Conservation (phyloP, 2,797 vertebrate species). For the Rhabdophis nuchalis region DNA sequence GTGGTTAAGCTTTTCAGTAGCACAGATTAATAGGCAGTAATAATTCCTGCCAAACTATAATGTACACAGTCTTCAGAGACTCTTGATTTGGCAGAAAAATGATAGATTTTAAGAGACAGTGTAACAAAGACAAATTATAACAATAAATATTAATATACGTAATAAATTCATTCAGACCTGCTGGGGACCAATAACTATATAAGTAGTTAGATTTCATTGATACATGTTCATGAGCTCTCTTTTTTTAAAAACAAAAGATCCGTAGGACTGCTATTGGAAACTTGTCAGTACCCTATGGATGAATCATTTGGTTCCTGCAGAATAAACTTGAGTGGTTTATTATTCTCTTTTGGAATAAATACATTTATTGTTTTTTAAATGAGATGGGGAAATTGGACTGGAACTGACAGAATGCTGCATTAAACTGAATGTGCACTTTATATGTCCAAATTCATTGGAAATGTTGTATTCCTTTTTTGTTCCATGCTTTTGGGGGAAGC, state of each 20-base stretch:
- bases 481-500: neutral
- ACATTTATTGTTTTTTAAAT: neutral
- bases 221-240: neutral
- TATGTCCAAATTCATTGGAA: neutral
- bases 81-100: neutral
- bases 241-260: neutral
- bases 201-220: neutral
- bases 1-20: neutral
- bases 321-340: neutral
- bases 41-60: neutral
- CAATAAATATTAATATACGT: neutral
- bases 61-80: neutral
- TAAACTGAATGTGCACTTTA: conserved; percentile 23
- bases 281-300: neutral
- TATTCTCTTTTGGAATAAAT: neutral
- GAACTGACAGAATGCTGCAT: conserved; percentile 19
- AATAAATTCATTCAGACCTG: neutral
- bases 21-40: neutral
- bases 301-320: neutral
- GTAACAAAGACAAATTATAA: neutral
- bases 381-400: neutral
- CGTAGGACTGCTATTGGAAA: neutral
- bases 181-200: neutral
- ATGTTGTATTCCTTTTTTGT: neutral
- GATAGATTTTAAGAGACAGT: neutral